Evolutionary conservation across 1,140 invertebrate species (phyloP), one percentile per base, ranked within the genome.

Genomic region (Drosophila kepulauana): DNA sequence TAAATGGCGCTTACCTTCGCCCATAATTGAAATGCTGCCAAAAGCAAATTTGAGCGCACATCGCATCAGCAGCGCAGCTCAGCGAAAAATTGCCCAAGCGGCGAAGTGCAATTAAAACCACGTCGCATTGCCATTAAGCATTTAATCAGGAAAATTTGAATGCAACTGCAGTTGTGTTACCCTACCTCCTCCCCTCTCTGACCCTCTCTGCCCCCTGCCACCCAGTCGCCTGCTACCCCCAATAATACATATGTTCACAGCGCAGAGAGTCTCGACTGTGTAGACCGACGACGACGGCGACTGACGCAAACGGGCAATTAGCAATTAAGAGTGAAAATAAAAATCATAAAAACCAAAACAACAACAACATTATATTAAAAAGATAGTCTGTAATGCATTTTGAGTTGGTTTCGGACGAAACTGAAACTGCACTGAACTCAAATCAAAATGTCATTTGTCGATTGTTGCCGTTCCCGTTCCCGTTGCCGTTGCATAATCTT

Each of bases 101-200:
- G 20, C 52, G 46, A 45, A 67, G 64, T 74, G 85, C 81, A 88
- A 88, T 88, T 88, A 88, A 84, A 88, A 74, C 54, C 82, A 88
- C 85, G 85, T 88, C 84, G 84, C 85, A 71, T 57, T 90, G 78
- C 85, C 81, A 89, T 88, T 88, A 88, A 89, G 61, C 56, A 58
- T 66, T 89, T 88, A 88, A 89, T 88, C 71, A 84, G 85, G 77
- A 79, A 85, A 88, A 88, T 88, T 88, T 88, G 85, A 88, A 88
- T 88, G 85, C 85, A 88, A 73, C 78, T 71, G 57, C 85, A 58
- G 69, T 38, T 38, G 10, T 25, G 20, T 25, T 25, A 25, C 20
- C 20, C 20, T 25, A 25, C 20, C 20, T 25, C 20, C 3, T 25
- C 20, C 16, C 56, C 11, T 20, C 20, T 20, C 20, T 20, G 0